Base-by-base conservation (phyloP, 2,797 vertebrate genomes). In the Neosilurus hyrtlii region DNA sequence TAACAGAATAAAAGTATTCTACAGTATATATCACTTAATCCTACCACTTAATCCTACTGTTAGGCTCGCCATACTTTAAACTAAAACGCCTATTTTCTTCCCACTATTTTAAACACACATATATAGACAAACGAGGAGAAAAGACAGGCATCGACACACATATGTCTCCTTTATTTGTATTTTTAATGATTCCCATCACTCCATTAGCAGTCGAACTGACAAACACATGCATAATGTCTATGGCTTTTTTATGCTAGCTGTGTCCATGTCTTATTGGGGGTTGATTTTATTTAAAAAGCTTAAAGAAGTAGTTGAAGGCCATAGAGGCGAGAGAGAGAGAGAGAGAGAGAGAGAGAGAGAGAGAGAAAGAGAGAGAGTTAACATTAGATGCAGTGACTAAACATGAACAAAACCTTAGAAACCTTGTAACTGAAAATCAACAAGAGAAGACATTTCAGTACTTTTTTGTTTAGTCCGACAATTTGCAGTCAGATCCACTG, bases 131-230 rank as follows among this genome's bases (percentile, higher is more conserved):
- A 20, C 4, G 9, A 22, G 12, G 54, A 15, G 26, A 20, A 83
- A 52, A 75, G 18, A 81, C 49, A 85, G n/a, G 51, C 51, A 72
- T 24, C 76, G n/a, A 84, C 49, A 75, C 43, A 74, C 9, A 18
- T 51, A 7, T 57, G 30, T 52, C 65, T 67, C 56, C 66, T 81
- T 82, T 80, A 81, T 86, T 74, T 73, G 24, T 20, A 56, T 78
- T 83, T 86, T 84, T 85, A 85, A 75, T 86, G 82, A 56, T 83
- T 62, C 59, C 78, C 56, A 5, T 79, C 79, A 81, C 54, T 79
- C 70, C 57, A 87, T 82, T 82, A 86, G 76, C 70, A 74, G 24
- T 73, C 79, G 78, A 62, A 71, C 80, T 68, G 56, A 85, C 72
- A 87, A 51, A 90, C 56, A 90, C 79, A 83, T 5, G 54, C 14